Evolutionary conservation across 1,140 invertebrate species (phyloP).

Genomic region (Drosophila pachea): DNA sequence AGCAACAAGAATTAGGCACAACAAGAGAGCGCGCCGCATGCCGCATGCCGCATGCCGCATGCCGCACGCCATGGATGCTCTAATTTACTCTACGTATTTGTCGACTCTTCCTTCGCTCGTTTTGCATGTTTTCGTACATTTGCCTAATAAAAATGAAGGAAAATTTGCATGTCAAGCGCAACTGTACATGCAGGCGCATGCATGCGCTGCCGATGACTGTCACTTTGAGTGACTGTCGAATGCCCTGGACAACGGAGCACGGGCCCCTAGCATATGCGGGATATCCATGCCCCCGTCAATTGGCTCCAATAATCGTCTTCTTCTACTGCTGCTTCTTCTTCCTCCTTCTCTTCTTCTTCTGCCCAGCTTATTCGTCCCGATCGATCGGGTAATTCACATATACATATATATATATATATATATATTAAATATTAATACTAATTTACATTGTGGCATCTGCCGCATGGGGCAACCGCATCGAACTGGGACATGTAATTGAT

Average conservation of each 20-base stretch:
- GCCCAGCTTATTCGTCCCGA: too few relatives aligned
- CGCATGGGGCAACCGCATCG: too few relatives aligned
- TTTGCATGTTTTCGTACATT: constrained; percentile 13
- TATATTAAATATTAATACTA: too few relatives aligned
- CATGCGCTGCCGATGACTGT: background rate
- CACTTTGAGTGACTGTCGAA: constrained; percentile 13
- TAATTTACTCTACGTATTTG: constrained; percentile 20
- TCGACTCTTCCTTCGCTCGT: constrained; percentile 16
- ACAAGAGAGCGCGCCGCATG: constrained; percentile 11
- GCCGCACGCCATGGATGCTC: constrained; percentile 28
- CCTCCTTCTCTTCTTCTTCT: too few relatives aligned
- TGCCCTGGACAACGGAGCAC: background rate
- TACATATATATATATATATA: too few relatives aligned
- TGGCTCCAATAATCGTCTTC: too few relatives aligned
- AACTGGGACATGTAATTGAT: background rate
- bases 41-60: constrained; percentile 27
- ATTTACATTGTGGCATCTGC: too few relatives aligned
- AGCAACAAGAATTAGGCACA: constrained; percentile 13
- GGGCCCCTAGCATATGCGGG: too few relatives aligned
- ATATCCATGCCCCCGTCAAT: too few relatives aligned
- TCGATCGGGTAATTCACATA: too few relatives aligned
- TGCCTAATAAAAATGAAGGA: constrained; percentile 2
- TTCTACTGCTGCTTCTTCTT: too few relatives aligned
- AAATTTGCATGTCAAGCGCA: constrained; percentile 35
- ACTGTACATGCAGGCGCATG: constrained; percentile 6